phyloP scores from a whole-genome alignment of 2,797 vertebrate genomes.

The Xerus rutilus region DNA sequence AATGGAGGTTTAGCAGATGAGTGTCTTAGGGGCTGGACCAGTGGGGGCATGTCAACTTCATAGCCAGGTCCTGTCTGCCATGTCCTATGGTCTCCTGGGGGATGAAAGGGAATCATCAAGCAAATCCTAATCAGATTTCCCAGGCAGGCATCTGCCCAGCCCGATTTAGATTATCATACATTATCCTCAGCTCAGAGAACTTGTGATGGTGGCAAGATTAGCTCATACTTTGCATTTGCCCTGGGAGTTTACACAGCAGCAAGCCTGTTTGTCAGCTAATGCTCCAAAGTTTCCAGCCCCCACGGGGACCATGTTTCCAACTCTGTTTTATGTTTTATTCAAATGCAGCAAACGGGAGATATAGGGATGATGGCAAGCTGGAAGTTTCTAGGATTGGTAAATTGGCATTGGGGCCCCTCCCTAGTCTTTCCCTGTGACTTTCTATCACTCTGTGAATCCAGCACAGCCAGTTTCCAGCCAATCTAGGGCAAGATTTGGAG shows the following conservation, averaged over 20 bases:
- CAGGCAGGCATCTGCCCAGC: constrained; percentile 61
- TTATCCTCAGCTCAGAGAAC: constrained; percentile 78
- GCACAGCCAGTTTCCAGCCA: neutral
- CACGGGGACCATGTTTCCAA: neutral
- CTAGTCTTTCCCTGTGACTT: neutral
- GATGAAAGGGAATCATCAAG: constrained; percentile 57
- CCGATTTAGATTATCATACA: constrained; percentile 77
- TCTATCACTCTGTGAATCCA: neutral
- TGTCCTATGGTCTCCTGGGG: constrained; percentile 30
- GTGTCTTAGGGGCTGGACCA: neutral
- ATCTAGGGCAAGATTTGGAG: neutral
- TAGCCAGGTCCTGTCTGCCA: constrained; percentile 31
- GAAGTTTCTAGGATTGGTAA: constrained; percentile 22
- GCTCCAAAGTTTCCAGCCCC: constrained; percentile 57
- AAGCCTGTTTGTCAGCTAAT: constrained; percentile 74
- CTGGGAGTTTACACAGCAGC: constrained; percentile 69
- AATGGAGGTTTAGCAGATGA: neutral
- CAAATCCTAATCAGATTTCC: constrained; percentile 76
- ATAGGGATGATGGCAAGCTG: neutral
- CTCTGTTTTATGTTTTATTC: constrained; percentile 72
- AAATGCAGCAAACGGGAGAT: constrained; percentile 37
- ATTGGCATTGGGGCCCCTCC: neutral
- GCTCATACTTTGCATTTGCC: constrained; percentile 69
- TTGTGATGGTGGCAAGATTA: constrained; percentile 71
- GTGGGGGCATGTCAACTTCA: neutral